Evolutionary conservation across 2,113 vertebrate genomes (phyloP).

Genomic region (human): DNA sequence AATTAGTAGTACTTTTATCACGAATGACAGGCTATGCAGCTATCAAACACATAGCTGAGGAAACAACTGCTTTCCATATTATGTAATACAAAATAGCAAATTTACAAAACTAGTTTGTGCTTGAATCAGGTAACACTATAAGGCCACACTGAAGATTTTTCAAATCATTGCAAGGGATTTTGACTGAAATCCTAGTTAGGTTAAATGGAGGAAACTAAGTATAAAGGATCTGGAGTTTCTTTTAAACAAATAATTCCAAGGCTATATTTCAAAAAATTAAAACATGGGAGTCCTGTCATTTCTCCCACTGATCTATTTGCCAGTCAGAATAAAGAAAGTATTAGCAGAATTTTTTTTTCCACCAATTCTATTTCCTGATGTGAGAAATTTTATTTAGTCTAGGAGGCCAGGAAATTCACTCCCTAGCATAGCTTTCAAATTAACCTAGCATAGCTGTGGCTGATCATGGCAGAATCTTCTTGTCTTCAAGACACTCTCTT

Average conservation of each 20-base stretch:
- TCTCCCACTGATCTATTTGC: neutral
- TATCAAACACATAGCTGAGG: neutral
- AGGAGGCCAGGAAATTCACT: neutral
- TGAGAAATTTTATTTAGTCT: neutral
- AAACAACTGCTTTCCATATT: neutral
- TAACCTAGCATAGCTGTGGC: neutral
- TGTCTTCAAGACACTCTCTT: neutral
- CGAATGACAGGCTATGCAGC: neutral
- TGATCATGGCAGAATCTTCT: neutral
- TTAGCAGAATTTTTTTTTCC: neutral
- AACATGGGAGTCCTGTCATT: neutral
- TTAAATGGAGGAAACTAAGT: neutral
- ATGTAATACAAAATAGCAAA: neutral
- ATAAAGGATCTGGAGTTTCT: neutral
- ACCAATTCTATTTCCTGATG: neutral
- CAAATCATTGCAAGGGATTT: neutral
- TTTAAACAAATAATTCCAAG: neutral
- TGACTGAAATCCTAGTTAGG: neutral
- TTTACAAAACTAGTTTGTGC: neutral
- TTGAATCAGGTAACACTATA: neutral
- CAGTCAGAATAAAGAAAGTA: neutral
- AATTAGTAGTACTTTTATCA: neutral
- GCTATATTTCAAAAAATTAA: neutral
- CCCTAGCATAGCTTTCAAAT: neutral
- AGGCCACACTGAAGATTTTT: neutral